phyloP scores from a whole-genome alignment of 1,140 invertebrate species.

The Drosophila arawakana region DNA sequence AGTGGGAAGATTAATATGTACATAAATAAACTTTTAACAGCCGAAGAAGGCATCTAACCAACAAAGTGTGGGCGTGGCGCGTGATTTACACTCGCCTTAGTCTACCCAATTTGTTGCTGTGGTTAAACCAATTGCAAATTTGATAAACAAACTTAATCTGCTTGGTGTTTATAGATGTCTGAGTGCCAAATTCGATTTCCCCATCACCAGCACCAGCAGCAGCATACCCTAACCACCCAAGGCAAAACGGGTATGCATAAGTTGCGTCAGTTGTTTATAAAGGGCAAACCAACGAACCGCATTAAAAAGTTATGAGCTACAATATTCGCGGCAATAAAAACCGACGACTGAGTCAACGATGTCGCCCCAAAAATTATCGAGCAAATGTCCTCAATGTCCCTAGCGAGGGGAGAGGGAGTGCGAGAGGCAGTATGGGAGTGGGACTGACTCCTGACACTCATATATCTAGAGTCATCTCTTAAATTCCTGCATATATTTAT shows the following conservation, averaged over 20 bases:
- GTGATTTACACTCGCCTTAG: too few species aligned
- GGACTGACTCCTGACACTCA: background rate
- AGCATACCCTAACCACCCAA: background rate
- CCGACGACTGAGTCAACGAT: slow-evolving; percentile 31
- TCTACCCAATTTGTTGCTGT: too few species aligned
- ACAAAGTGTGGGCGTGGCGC: too few species aligned
- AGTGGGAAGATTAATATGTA: too few species aligned
- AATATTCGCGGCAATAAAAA: slow-evolving; percentile 65
- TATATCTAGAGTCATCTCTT: background rate
- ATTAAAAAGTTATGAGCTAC: slow-evolving; percentile 63
- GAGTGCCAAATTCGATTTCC: too few species aligned
- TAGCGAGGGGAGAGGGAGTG: background rate
- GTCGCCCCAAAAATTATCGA: slow-evolving; percentile 23
- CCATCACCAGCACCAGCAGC: too few species aligned
- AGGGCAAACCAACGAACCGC: slow-evolving; percentile 43
- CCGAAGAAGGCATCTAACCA: too few species aligned
- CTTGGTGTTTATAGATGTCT: too few species aligned
- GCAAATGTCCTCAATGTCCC: slow-evolving; percentile 5
- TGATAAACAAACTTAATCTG: too few species aligned
- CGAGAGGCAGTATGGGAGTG: background rate
- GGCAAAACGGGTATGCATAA: slow-evolving; percentile 14
- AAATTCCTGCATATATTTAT: slow-evolving; percentile 1
- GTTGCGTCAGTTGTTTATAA: slow-evolving; percentile 49
- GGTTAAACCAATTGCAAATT: too few species aligned
- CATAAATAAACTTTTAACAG: too few species aligned